Conservation (phyloP, 2,797 vertebrate genomes). For the Aulostomus chinensis region DNA sequence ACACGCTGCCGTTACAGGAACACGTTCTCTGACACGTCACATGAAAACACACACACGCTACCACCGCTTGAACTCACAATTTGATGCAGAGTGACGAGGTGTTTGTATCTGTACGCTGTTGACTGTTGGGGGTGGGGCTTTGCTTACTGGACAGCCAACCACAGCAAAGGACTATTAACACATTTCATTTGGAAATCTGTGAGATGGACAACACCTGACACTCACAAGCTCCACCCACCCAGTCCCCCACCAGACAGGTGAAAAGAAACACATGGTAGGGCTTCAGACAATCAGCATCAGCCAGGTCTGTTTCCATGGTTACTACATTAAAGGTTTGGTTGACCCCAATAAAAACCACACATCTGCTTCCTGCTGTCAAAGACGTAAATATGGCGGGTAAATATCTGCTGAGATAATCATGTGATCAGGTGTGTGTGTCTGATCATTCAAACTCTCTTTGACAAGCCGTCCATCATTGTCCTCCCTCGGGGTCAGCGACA, state of each 20-base stretch:
- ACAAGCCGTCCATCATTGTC: no score
- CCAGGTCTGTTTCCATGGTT: conserved; percentile 20
- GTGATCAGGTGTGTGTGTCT: no score
- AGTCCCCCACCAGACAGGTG: neutral
- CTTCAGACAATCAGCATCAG: conserved; percentile 33
- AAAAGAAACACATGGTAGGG: neutral
- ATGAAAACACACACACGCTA: no score
- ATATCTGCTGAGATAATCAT: no score
- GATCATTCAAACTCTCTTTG: no score
- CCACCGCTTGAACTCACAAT: no score
- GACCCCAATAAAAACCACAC: neutral
- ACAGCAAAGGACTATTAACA: conserved; percentile 4
- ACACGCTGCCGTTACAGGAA: conserved; percentile 73
- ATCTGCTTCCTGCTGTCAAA: no score
- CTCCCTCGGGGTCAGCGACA: no score
- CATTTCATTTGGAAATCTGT: no score
- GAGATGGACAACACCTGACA: neutral
- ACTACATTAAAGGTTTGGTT: conserved; percentile 6
- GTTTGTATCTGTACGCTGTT: no score
- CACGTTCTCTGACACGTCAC: conserved; percentile 32
- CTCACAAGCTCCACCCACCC: conserved; percentile 3
- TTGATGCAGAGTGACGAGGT: no score
- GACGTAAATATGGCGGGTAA: no score
- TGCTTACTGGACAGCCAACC: neutral
- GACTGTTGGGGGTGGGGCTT: conserved; percentile 3